Conservation (phyloP, 2,888 invertebrate genomes). For the Deilephila elpenor region DNA sequence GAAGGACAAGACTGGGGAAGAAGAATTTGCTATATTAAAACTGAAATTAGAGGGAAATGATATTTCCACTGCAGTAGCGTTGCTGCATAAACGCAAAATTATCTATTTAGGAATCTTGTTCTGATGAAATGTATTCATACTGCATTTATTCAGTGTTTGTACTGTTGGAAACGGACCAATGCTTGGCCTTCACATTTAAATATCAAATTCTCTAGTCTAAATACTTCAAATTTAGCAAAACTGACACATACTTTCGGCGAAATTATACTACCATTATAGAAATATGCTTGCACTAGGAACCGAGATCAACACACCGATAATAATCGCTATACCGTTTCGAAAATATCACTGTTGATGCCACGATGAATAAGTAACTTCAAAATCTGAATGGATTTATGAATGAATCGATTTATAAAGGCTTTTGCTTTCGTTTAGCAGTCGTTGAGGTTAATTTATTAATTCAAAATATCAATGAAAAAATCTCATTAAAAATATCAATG, state of each 20-base stretch:
- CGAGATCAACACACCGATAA: no score
- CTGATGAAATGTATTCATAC: not conserved
- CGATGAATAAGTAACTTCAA: no score
- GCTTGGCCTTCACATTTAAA: not conserved
- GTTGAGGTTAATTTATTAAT: no score
- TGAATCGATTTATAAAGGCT: no score
- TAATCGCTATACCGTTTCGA: no score
- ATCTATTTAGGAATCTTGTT: slow-evolving; percentile 24
- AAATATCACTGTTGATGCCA: no score
- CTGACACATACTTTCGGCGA: not conserved
- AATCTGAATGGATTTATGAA: no score
- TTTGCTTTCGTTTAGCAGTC: no score
- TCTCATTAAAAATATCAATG: no score
- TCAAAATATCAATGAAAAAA: no score
- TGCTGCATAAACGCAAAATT: slow-evolving; percentile 2
- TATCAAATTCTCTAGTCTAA: not conserved
- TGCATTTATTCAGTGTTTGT: not conserved
- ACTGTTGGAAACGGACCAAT: slow-evolving; percentile 13
- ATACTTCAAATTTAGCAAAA: not conserved
- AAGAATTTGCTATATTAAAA: not conserved
- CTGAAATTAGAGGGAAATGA: not conserved
- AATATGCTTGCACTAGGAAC: no score
- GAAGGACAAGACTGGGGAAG: no score
- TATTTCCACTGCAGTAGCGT: not conserved
- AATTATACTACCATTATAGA: not conserved